Evolutionary conservation across 2,797 vertebrate species (phyloP).

Genomic region (Rhyacichthys aspro): DNA sequence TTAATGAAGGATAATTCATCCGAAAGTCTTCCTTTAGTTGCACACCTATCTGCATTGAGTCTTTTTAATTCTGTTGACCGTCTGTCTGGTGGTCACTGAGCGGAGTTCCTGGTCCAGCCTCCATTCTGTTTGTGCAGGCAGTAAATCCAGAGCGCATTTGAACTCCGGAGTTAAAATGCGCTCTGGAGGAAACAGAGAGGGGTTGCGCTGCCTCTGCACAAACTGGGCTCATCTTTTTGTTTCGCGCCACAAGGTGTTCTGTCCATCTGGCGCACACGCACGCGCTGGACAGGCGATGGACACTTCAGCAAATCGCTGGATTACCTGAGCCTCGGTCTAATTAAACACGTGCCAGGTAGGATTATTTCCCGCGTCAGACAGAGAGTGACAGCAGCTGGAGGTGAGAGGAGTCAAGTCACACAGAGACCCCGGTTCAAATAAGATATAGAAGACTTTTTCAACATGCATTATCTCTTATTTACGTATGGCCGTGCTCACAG

Average conservation of each 20-base stretch:
- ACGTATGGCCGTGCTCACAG: neutral
- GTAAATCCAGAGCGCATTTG: constrained; percentile 1
- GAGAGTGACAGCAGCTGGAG: constrained; percentile 82
- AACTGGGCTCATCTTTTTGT: constrained; percentile 30
- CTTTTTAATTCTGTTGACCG: constrained; percentile 9
- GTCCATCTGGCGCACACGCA: constrained; percentile 67
- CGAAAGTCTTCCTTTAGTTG: constrained; percentile 6
- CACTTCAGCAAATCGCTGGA: constrained; percentile 92
- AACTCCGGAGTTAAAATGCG: constrained; percentile 28
- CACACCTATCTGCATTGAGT: constrained; percentile 7
- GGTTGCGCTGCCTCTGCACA: constrained; percentile 18
- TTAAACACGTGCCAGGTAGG: constrained; percentile 94
- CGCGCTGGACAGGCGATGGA: constrained; percentile 80
- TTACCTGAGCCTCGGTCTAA: constrained; percentile 93
- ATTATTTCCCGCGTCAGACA: constrained; percentile 84
- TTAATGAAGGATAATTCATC: constrained; percentile 7
- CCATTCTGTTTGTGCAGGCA: constrained; percentile 8
- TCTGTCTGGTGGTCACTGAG: constrained; percentile 10
- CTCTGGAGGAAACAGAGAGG: neutral
- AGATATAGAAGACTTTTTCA: neutral
- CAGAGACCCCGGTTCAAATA: constrained; percentile 54
- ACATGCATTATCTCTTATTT: neutral
- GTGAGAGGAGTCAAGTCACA: constrained; percentile 72
- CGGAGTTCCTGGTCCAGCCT: constrained; percentile 4
- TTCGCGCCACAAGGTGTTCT: constrained; percentile 42